Evolutionary conservation across 2,888 invertebrate genomes (phyloP).

Genomic region (Chirona hameri): DNA sequence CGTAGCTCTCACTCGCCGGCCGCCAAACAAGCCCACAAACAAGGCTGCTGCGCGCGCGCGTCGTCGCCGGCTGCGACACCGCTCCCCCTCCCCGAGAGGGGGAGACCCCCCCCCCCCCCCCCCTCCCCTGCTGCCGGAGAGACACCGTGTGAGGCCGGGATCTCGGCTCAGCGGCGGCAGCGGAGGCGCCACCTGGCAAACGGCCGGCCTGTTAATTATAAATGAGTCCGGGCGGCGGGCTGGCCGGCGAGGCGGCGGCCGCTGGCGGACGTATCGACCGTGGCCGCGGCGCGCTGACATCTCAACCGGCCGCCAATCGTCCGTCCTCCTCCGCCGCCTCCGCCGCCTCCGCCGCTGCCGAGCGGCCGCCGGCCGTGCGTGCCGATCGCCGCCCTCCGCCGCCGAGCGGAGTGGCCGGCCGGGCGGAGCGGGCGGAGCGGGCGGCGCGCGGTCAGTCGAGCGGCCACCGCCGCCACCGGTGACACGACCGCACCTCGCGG

Average conservation of each 20-base stretch:
- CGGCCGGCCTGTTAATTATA: conserved; percentile 1
- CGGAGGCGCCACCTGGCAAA: not conserved
- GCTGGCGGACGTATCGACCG: not conserved
- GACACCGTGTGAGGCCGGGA: not conserved
- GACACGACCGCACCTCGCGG: not conserved
- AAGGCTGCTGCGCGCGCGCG: not conserved
- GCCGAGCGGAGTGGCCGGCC: not conserved
- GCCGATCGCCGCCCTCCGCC: not conserved
- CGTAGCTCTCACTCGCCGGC: not conserved
- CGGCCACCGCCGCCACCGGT: too few species aligned
- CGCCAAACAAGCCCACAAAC: not conserved
- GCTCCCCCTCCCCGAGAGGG: too few species aligned
- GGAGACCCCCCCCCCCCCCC: too few species aligned
- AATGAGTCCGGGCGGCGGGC: not conserved
- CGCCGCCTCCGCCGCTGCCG: not conserved
- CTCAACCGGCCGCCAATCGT: conserved; percentile 7
- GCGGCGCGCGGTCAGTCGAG: not conserved
- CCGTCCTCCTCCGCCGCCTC: not conserved
- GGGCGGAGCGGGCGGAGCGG: not conserved
- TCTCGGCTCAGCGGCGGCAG: not conserved
- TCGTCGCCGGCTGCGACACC: too few species aligned
- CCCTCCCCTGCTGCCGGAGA: not conserved
- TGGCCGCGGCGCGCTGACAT: not conserved
- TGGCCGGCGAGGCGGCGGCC: not conserved
- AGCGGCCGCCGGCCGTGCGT: not conserved